Evolutionary conservation across 2,797 vertebrate genomes (phyloP), one percentile per base, ranked within the genome.

Genomic region (Spondyliosoma cantharus): DNA sequence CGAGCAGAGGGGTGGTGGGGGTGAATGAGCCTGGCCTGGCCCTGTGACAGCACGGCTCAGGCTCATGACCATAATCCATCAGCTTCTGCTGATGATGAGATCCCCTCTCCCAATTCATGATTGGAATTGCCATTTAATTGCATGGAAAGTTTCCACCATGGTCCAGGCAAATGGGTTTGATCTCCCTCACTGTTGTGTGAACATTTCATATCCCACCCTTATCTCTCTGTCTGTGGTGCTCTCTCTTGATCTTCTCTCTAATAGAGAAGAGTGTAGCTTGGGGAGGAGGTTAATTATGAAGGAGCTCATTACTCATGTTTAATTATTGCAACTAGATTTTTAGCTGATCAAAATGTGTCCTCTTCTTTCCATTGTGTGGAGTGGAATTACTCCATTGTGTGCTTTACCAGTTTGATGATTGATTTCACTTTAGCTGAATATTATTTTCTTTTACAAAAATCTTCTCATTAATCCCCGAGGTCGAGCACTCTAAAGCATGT

Each of bases 251-350:
- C 75, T 72, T 57, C 69, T 74, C 65, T 80, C 74, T 84, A 80
- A 85, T 82, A 80, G 79, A 86, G 80, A 71, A 77, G 69, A 79
- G 57, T 48, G 20, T 81, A 78, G 84, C 85, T 87, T 49, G 58
- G 78, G 85, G 87, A 91, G 83, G 81, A 84, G 87, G 83, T 90
- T 92, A 90, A 94, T 93, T 93, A 93, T 85, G 77, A 75, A 78
- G 70, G 61, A 82, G 84, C 91, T 93, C 79, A 91, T 93, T 91
- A 90, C 82, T 91, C 84, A 86, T 87, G 87, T 91, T 91, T 92
- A 92, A 93, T 93, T 90, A 93, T 79, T 89, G 86, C 86, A 82
- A 79, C 64, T 78, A 84, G 78, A 89, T 92, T 90, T 90, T 79
- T 77, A 72, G 80, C 81, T 71, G 81, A 92, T 92, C 82, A 85